These are phyloP conservation scores for Polypedilum vanderplanki DNA, from an alignment of 1,140 invertebrate species.

Conservation along the genomic window DNA sequence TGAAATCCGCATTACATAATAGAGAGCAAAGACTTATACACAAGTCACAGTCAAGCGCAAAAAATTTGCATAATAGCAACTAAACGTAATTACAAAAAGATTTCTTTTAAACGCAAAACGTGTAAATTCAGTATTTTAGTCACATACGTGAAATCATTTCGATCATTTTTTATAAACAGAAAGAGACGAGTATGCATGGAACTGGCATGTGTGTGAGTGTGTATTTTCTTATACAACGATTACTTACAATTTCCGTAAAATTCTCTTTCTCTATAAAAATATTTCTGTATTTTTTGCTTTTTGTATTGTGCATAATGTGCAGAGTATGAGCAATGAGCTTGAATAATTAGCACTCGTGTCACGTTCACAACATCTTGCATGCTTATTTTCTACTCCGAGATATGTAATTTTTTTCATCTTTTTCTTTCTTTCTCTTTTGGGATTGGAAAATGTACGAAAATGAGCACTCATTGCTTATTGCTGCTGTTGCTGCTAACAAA, in stretches of 20 bases:
- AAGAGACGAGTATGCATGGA: no score
- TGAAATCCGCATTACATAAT: not conserved
- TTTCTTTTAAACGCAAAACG: constrained; percentile 13
- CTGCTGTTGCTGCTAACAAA: no score
- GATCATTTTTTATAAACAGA: not conserved
- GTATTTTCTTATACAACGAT: not conserved
- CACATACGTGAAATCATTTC: constrained; percentile 15
- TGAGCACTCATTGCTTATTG: constrained; percentile 5
- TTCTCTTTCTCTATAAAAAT: not conserved
- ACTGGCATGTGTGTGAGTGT: not conserved
- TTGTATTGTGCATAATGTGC: not conserved
- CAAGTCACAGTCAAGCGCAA: not conserved
- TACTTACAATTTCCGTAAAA: not conserved
- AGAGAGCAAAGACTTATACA: not conserved
- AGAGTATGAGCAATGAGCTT: not conserved
- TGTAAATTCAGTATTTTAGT: not conserved
- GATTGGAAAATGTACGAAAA: not conserved
- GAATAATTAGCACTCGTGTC: constrained; percentile 11
- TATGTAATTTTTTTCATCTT: not conserved
- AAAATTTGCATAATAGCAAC: not conserved
- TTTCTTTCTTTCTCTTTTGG: not conserved
- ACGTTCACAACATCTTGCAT: constrained; percentile 17
- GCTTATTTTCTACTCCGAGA: constrained; percentile 10
- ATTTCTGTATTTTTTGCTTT: not conserved
- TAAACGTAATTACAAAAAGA: constrained; percentile 14